Conservation (phyloP, 2,888 invertebrate species). For the Drosophila lutescens region DNA sequence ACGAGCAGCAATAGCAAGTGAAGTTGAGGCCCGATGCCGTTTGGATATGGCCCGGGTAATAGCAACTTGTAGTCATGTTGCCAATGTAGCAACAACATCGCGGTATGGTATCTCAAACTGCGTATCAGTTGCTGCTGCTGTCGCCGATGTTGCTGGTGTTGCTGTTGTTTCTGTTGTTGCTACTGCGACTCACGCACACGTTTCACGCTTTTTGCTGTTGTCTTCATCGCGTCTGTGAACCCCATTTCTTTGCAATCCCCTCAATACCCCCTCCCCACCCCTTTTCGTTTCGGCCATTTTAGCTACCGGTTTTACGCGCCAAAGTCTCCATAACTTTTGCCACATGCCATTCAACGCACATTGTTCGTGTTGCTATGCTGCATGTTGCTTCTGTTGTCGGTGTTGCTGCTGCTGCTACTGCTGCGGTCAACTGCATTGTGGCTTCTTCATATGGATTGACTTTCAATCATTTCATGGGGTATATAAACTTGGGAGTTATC, state of each 20-base stretch:
- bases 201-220: constrained; percentile 55
- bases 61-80: constrained; percentile 59
- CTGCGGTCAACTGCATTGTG: constrained; percentile 47
- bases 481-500: constrained; percentile 27
- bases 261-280: not conserved
- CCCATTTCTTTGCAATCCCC: constrained; percentile 11
- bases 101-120: constrained; percentile 61
- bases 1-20: constrained; percentile 35
- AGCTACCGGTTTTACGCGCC: constrained; percentile 78
- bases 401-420: constrained; percentile 19
- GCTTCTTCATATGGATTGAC: constrained; percentile 36
- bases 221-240: constrained; percentile 26
- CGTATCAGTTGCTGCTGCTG: constrained; percentile 55
- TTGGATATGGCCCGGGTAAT: constrained; percentile 32
- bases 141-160: constrained; percentile 11
- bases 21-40: constrained; percentile 35
- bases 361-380: constrained; percentile 43
- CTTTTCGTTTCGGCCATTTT: constrained; percentile 64
- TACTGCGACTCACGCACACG: constrained; percentile 62
- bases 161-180: constrained; percentile 25
- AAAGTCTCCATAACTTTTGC: constrained; percentile 76
- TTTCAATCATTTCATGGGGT: constrained; percentile 36
- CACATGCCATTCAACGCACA: constrained; percentile 65
- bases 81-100: constrained; percentile 69
- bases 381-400: constrained; percentile 30